Percentiles rank a stretch among this genome's conserved stretches.
phyloP scores from a whole-genome alignment of 2,888 invertebrate species.

The Cerastis leucographa region DNA sequence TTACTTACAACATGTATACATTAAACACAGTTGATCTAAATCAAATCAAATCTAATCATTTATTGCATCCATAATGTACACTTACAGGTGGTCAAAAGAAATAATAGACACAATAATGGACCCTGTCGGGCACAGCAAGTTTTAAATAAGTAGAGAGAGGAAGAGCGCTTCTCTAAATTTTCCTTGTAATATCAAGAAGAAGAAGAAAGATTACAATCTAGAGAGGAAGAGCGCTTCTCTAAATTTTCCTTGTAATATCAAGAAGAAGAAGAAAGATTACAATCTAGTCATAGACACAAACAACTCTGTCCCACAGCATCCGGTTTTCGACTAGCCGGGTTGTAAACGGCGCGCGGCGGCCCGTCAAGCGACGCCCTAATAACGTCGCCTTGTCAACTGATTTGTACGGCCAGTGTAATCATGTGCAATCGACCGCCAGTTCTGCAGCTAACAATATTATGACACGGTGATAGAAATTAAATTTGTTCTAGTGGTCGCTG shows the following conservation, averaged over 20 bases:
- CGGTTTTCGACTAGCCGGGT: slow-evolving; percentile 35
- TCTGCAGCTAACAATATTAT: slow-evolving; percentile 47
- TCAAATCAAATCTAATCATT: no score
- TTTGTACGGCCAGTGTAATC: slow-evolving; percentile 59
- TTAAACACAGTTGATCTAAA: slow-evolving; percentile 19
- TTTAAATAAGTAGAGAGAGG: no score
- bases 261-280: no score
- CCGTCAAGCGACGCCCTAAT: slow-evolving; percentile 65
- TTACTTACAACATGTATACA: background rate
- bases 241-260: no score
- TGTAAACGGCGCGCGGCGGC: slow-evolving; percentile 56
- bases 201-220: no score
- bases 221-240: no score
- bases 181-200: no score
- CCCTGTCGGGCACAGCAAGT: no score
- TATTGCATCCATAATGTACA: no score
- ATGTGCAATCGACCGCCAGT: slow-evolving; percentile 34
- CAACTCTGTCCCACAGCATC: slow-evolving; percentile 23
- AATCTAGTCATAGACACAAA: slow-evolving; percentile 42
- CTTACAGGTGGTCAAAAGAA: no score
- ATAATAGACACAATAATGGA: no score
- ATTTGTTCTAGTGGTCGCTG: background rate
- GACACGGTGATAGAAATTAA: background rate
- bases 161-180: no score
- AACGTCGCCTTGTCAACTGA: slow-evolving; percentile 62